phyloP scores from a whole-genome alignment of 2,797 vertebrate species.

The Okamejei kenojei region DNA sequence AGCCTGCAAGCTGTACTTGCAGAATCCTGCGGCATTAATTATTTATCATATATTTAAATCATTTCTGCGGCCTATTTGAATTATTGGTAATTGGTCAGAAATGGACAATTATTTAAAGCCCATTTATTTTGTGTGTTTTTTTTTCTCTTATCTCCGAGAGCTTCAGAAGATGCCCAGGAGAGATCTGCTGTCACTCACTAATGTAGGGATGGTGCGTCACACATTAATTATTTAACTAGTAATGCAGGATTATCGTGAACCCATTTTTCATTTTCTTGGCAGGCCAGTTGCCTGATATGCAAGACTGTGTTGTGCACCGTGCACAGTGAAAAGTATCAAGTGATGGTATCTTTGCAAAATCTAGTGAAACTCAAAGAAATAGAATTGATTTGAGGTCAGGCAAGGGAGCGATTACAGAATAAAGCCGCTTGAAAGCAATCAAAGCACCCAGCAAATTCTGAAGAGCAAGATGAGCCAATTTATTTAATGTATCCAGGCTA shows the following conservation, averaged over 20 bases:
- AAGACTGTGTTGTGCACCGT: neutral
- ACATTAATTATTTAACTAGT: neutral
- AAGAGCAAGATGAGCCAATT: neutral
- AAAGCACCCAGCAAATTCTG: neutral
- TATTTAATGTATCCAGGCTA: neutral
- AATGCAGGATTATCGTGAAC: neutral
- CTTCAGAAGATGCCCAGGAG: neutral
- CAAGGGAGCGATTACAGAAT: neutral
- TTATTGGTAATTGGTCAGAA: constrained; percentile 14
- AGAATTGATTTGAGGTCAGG: neutral
- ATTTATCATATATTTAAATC: neutral
- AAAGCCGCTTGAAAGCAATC: neutral
- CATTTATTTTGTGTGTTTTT: constrained; percentile 4
- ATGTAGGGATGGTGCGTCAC: neutral
- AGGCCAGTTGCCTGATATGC: neutral
- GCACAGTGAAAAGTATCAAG: neutral
- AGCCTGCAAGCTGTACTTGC: neutral
- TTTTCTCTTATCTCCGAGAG: neutral
- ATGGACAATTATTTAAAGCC: constrained; percentile 24
- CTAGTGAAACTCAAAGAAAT: neutral
- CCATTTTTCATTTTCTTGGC: neutral
- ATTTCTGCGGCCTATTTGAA: neutral
- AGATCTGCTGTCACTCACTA: neutral
- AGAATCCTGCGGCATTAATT: neutral
- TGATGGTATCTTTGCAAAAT: neutral